Evolutionary conservation across 2,113 vertebrate species (phyloP), one percentile per base, ranked within the genome.

Genomic region (Scytalopus superciliaris): DNA sequence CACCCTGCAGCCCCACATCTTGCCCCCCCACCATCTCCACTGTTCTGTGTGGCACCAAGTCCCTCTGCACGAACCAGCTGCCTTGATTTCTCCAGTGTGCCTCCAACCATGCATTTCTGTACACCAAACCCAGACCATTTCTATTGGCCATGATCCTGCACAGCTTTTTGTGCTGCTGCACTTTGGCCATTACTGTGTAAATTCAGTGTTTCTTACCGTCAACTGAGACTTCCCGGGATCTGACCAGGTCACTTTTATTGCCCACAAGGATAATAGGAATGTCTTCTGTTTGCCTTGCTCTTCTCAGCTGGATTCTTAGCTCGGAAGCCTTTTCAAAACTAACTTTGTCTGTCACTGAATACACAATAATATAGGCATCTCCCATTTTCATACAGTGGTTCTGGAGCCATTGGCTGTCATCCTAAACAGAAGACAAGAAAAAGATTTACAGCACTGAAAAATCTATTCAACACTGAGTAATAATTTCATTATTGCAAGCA

Each of bases 251-350:
- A 2, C 99, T 99, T 96, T 99, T 99, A 96, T 99, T 99, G 93
- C 99, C 99, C 95, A 99, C 99, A 2, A 99, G 99, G 97, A 99
- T 99, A 77, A 99, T 99, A 94, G 99, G 99, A 96, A 99, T 99
- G 49, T 99, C 99, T 39, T 99, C 99, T 1, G 99, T 98, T 97
- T 99, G 99, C 33, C 99, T 98, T 57, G 98, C 99, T 70, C 99
- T 98, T 96, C 99, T 98, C 72, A 99, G 98, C 98, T 99, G 99
- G 83, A 99, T 99, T 57, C 99, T 97, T 60, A 99, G 98, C 94
- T 99, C 99, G 5, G 99, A 99, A 12, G 99, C 99, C 89, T 99
- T 99, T 97, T 99, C 99, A 11, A 99, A 99, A 96, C 99, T 99
- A 27, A 98, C 98, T 96, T 99, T 99, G 98, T 99, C 99, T 3